These are phyloP conservation scores for Polydrusus cervinus DNA, from an alignment of 2,888 invertebrate genomes.

Conservation along the genomic window DNA sequence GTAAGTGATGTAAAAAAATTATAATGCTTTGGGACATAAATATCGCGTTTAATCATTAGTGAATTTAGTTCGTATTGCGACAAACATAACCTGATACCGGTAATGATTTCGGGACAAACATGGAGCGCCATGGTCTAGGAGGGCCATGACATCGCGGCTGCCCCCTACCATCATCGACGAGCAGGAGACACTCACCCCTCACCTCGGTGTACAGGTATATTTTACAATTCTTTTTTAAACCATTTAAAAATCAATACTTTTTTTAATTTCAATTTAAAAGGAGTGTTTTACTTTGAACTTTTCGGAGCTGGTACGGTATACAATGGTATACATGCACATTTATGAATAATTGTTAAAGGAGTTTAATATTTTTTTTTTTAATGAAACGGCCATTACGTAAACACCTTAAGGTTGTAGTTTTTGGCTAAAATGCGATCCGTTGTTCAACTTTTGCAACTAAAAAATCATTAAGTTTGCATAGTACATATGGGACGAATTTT, in stretches of 20 bases:
- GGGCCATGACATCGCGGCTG: conserved; percentile 71
- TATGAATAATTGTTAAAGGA: no score
- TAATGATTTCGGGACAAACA: conserved; percentile 61
- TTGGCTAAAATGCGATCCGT: no score
- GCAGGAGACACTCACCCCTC: conserved; percentile 65
- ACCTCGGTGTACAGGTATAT: conserved; percentile 62
- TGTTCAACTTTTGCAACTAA: no score
- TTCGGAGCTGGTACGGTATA: no score
- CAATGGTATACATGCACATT: no score
- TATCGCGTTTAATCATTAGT: conserved; percentile 2
- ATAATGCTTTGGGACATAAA: conserved; percentile 26
- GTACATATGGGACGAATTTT: no score
- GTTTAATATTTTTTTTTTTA: no score
- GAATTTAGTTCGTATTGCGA: conserved; percentile 16
- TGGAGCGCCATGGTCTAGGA: conserved; percentile 68
- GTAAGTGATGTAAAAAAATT: not conserved
- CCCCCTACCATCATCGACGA: conserved; percentile 65
- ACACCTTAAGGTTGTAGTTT: no score
- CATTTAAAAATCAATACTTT: not conserved
- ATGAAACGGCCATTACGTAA: no score
- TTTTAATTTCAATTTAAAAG: not conserved
- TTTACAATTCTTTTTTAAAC: conserved; percentile 20
- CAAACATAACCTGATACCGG: conserved; percentile 50
- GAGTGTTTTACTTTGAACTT: no score
- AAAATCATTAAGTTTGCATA: no score